Evolutionary conservation across 2,113 vertebrate genomes (phyloP).

Genomic region (Stegostoma tigrinum): DNA sequence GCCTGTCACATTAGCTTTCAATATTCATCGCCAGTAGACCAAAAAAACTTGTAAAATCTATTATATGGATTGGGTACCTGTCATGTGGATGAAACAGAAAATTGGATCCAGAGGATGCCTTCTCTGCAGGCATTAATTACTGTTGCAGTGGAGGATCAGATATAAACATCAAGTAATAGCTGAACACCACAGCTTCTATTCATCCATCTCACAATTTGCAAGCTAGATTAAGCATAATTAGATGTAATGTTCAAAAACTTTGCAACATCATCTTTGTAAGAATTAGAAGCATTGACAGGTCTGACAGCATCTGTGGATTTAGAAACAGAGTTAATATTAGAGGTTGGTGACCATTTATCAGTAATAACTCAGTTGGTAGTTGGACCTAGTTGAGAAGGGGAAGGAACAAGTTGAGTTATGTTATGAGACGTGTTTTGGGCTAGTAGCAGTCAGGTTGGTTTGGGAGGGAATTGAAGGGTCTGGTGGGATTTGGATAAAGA

Average conservation of each 20-base stretch:
- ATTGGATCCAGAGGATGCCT: background rate
- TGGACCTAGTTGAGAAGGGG: no score
- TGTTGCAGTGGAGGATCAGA: background rate
- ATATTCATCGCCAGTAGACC: background rate
- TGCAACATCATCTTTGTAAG: background rate
- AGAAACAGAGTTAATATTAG: background rate
- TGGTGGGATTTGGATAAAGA: no score
- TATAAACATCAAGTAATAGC: background rate
- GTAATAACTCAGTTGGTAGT: background rate
- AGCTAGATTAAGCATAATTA: background rate
- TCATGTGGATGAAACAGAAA: background rate
- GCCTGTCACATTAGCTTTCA: constrained; percentile 7
- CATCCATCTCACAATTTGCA: no score
- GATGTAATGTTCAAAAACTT: background rate
- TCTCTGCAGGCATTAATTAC: background rate
- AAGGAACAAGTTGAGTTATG: no score
- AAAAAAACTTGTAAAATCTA: background rate
- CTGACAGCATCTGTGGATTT: background rate
- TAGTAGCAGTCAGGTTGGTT: no score
- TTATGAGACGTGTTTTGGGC: no score
- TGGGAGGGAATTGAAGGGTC: no score
- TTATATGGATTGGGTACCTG: background rate
- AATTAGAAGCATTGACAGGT: background rate
- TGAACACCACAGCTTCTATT: background rate
- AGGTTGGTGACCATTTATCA: background rate